Evolutionary conservation across 2,113 vertebrate species (phyloP).

Genomic region (Orthonyx spaldingii): DNA sequence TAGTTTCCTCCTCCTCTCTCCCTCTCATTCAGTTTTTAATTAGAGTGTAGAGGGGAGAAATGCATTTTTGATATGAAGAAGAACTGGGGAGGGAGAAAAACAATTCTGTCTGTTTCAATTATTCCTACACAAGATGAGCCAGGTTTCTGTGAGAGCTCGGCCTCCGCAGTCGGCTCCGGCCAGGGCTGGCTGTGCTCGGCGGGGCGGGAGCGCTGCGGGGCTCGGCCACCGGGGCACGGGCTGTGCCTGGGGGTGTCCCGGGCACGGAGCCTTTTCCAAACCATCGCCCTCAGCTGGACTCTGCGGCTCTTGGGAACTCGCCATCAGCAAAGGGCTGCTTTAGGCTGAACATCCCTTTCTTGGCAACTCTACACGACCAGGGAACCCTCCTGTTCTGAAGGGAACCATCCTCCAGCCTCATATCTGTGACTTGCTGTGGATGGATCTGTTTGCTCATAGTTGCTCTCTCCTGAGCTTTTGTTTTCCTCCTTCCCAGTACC

Average conservation of each 20-base stretch:
- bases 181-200: not conserved
- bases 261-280: not conserved
- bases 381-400: not conserved
- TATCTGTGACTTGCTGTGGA: not conserved
- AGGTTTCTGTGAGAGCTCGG: not conserved
- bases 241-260: not conserved
- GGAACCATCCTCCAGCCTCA: not conserved
- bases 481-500: not conserved
- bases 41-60: not conserved
- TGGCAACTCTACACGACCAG: not conserved
- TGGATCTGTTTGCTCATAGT: not conserved
- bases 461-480: not conserved
- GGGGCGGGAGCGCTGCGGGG: not conserved
- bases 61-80: not conserved
- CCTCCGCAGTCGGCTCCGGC: not conserved
- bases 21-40: constrained; percentile 41
- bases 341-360: not conserved
- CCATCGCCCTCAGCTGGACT: rapidly evolving
- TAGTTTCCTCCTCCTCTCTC: constrained; percentile 26
- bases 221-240: not conserved
- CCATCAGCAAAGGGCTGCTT: not conserved
- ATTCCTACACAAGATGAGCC: not conserved
- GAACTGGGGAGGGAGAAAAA: not conserved
- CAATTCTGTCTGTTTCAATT: constrained; percentile 19
- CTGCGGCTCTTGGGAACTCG: not conserved